phyloP scores from a whole-genome alignment of 2,113 vertebrate genomes.

The Leiothrix lutea region DNA sequence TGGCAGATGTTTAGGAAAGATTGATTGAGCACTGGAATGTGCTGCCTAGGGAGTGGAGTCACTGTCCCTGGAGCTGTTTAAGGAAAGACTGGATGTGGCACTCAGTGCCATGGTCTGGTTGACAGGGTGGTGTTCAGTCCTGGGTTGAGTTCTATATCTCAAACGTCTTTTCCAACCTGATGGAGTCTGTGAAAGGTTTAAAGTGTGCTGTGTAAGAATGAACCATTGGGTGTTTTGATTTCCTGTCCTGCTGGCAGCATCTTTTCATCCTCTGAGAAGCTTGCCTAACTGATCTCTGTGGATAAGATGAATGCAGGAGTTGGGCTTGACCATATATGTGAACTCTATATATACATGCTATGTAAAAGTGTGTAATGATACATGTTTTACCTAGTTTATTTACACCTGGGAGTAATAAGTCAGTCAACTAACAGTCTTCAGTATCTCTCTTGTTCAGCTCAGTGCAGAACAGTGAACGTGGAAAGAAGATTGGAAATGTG shows the following conservation, averaged over 20 bases:
- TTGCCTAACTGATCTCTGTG: not conserved
- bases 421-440: not conserved
- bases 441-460: constrained; percentile 77
- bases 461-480: constrained; percentile 95
- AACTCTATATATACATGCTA: not conserved
- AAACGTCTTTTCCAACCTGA: not conserved
- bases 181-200: not conserved
- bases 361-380: not conserved
- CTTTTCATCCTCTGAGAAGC: not conserved
- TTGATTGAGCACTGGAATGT: not conserved
- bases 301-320: not conserved
- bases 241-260: not conserved
- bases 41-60: not conserved
- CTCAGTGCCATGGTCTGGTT: not conserved
- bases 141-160: not conserved
- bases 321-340: not conserved
- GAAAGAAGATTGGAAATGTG: constrained; percentile 93
- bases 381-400: not conserved
- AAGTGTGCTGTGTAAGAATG: not conserved
- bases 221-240: not conserved
- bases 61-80: not conserved
- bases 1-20: not conserved
- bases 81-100: not conserved
- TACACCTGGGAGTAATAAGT: not conserved
- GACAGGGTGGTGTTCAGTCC: not conserved